Base-by-base conservation (phyloP, 2,797 vertebrate genomes). In the Australoheros facetus region DNA sequence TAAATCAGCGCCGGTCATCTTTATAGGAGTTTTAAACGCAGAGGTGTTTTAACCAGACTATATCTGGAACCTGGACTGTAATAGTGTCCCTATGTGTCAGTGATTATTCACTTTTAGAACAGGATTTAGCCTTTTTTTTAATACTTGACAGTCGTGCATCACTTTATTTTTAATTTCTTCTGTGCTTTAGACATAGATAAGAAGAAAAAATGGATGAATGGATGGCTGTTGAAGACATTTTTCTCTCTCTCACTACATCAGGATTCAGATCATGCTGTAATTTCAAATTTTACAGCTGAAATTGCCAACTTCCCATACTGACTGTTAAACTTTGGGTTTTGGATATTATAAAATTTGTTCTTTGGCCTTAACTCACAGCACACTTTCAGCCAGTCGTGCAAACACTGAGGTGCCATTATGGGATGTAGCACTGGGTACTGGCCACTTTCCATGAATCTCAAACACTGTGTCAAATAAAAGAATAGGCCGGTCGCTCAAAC, bases 361-460 rank as follows among this genome's bases (percentile, higher is more conserved):
- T 1, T 59, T 51, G 45, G 56, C 56, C 32, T 74, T 48, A 56
- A 62, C 4, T 75, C 26, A 30, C 28, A 75, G 37, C 9, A 17
- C 34, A 59, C 9, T 70, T 53, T 16, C 37, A 37, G 30, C 17
- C 32, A 17, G 71, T 79, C n/a, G 34, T 74, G 64, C 14, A 70
- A 59, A 76, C 54, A 39, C 69, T 53, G 23, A 79, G 57, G 17
- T 75, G 45, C 42, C 30, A 76, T 73, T 56, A 54, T 73, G 71
- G 59, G 80, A 84, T 78, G 76, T 73, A 56, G 59, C 10, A 2
- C 72, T 60, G 69, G 64, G 56, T 7, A 2, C 72, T 60, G 66
- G 64, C 37, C 74, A 34, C 51, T 42, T 73, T 60, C 34, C 73
- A 42, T 70, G 75, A 87, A 84, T 71, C 79, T 85, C 77, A 88